Evolutionary conservation across 2,888 invertebrate species (phyloP), one percentile per base, ranked within the genome.

Genomic region (Chironomus riparius): DNA sequence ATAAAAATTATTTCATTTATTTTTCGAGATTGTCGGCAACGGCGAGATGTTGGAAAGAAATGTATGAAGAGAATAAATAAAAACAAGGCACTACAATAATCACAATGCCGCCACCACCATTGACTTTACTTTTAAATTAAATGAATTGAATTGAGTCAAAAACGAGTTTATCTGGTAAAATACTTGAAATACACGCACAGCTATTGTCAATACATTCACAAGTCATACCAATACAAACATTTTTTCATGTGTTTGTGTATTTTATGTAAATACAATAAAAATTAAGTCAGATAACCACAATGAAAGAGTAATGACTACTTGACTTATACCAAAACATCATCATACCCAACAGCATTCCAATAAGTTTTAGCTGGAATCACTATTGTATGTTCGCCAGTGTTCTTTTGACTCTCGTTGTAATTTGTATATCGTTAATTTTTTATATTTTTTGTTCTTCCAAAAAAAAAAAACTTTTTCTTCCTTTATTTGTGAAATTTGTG

Each of bases 331-430:
- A 18, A 65, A 65, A 65, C 13, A 65, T 24, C 18, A 56, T 15
- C 22, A 21, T n/a, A 65, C 21, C 65, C 47, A 68, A 47, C 73
- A 73, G 62, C 74, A 74, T 74, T 74, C 74, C 74, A 74, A 74
- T 74, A 74, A 74, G 74, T 47, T 72, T 74, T 56, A 56, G 74
- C 74, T 74, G 74, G 74, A 74, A 74, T 74, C 28, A 22, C 28
- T 68, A 74, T 38, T 38, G 10, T 38, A 10, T 72, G 74, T 48
- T 74, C 47, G 74, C 21, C 74, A 74, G 74, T 74, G 74, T 74
- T 74, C 74, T 74, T 68, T 68, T 48, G 74, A 74, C 74, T 74
- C 74, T 74, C 74, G 68, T 28, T 68, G 74, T 74, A 74, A 74
- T 74, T 74, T 74, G 74, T 74, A 24, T 65, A 74, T 74, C 68